A percentile compares a stretch with the other conserved stretches of the same genome.
phyloP scores from a whole-genome alignment of 37 sponge, comb jelly and placozoan species.

The Hormiphora californensis region DNA sequence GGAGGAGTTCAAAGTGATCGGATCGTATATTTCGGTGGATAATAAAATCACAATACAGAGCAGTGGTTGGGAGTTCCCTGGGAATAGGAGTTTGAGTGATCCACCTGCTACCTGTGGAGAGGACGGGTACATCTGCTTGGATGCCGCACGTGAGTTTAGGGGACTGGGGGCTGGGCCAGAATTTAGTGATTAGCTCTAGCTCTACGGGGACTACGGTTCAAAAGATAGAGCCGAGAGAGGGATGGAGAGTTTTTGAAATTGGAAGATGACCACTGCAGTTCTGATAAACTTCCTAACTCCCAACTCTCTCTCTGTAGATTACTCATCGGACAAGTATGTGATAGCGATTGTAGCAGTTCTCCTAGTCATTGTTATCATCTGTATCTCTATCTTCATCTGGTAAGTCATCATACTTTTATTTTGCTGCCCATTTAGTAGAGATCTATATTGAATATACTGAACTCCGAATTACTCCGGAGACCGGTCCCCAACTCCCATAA shows the following conservation, averaged over 20 bases:
- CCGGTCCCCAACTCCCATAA: too few species aligned
- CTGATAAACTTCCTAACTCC: too few species aligned
- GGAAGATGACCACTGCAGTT: too few species aligned
- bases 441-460: too few species aligned
- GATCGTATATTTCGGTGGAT: background rate
- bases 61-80: background rate
- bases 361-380: background rate
- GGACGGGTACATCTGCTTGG: background rate
- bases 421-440: too few species aligned
- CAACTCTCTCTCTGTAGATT: too few species aligned
- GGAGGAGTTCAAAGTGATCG: background rate
- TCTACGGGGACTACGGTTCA: too few species aligned
- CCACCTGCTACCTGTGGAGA: slow-evolving; percentile 3
- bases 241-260: too few species aligned
- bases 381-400: slow-evolving; percentile 1
- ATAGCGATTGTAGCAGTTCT: background rate
- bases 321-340: background rate
- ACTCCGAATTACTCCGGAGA: too few species aligned
- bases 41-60: background rate
- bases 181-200: too few species aligned
- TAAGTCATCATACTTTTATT: background rate
- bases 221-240: too few species aligned
- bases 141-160: slow-evolving; percentile 3
- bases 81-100: background rate
- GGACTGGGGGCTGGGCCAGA: too few species aligned